Base-by-base conservation (phyloP, 2,113 vertebrate genomes). In the Podarcis raffonei region DNA sequence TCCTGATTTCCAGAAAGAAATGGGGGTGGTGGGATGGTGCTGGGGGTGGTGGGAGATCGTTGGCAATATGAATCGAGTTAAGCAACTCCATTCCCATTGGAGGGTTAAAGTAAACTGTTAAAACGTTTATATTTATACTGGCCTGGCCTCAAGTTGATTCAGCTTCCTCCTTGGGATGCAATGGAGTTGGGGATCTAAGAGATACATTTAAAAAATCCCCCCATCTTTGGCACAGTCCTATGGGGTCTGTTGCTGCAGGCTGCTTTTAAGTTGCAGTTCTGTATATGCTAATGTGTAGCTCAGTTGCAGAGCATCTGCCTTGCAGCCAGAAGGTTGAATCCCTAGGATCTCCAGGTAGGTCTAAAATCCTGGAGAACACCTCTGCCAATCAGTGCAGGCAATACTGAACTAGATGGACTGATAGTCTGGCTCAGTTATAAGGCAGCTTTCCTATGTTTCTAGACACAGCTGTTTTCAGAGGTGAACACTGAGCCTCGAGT, bases 1-100 rank as follows among this genome's bases (percentile, higher is more conserved):
- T 93, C 91, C 90, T 81, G 94, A 96, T 96, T 95, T 95, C 94
- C 96, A 96, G 93, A 95, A 93, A 96, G 95, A 89, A 92, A 32
- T 62, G 92, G 59, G 37, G 91, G 5, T 22, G 71, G 69, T 37
- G 65, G 81, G 82, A 62, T 23, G 27, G 22, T 5, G 30, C 9
- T 4, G 1, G 35, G n/a, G 16, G 4, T 8, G 16, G 65, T 53
- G 81, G 86, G 86, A 87, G 83, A 62, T 39, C 83, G 89, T n/a
- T 92, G 91, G 95, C 92, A 91, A 93, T 35, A 0, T 1, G 91
- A 95, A 86, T 90, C 92, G 78, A 89, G 94, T 94, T 13, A 93
- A 94, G 93, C 89, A 53, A 48, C 80, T 69, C 85, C 0, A 1
- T 87, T 94, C 92, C 92, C 87, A 92, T 87, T 94, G 96, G 94